phyloP scores from a whole-genome alignment of 2,888 invertebrate genomes.

The Melieria picta region DNA sequence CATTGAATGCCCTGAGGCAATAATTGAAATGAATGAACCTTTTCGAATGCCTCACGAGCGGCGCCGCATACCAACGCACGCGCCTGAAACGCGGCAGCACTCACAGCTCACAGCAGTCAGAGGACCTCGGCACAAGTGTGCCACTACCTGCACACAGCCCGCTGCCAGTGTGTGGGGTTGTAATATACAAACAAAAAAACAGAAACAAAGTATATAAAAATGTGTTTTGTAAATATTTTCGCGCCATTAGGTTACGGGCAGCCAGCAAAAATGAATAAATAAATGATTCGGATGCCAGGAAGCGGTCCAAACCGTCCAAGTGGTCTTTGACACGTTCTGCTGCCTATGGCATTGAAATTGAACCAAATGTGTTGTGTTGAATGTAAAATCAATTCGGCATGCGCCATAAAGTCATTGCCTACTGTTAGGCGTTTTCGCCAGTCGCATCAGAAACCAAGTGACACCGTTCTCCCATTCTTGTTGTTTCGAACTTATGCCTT shows the following conservation, averaged over 20 bases:
- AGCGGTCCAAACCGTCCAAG: neutral
- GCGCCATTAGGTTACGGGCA: conserved; percentile 2
- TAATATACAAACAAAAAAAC: neutral
- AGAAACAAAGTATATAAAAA: neutral
- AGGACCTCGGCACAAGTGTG: neutral
- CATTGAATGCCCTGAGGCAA: conserved; percentile 3
- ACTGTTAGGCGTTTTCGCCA: no score
- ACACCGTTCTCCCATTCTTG: no score
- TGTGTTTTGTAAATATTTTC: conserved; percentile 1
- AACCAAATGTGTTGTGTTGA: neutral
- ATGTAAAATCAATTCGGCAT: no score
- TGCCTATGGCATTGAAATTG: neutral
- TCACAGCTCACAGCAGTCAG: neutral
- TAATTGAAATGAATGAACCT: neutral
- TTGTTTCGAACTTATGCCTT: no score
- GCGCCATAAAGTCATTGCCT: no score
- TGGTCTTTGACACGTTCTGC: neutral
- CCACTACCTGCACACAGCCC: neutral
- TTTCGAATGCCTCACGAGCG: neutral
- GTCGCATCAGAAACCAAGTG: no score
- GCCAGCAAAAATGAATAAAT: neutral
- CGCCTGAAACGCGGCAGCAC: neutral
- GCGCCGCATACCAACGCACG: neutral
- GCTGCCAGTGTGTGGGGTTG: neutral
- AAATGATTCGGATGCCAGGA: neutral